These are phyloP conservation scores for Stegodyphus mimosarum DNA, from an alignment of 1,140 invertebrate species.

Conservation along the genomic window DNA sequence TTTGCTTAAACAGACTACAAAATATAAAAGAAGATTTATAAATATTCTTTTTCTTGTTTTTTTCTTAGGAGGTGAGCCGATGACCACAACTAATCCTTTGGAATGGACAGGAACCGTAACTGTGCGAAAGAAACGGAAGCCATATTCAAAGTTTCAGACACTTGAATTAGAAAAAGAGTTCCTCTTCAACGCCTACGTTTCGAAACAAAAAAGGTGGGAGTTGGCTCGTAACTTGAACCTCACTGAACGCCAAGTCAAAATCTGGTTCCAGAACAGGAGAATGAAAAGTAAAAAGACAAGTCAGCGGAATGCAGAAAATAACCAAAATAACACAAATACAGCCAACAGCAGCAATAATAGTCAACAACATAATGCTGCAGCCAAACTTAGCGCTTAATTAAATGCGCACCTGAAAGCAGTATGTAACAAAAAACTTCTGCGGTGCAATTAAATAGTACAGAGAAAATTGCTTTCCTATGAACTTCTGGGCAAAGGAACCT, in stretches of 20 bases:
- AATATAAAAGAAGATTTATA: neutral
- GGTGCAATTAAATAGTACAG: neutral
- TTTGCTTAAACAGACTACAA: too few relatives aligned
- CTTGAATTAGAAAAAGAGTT: conserved; percentile 97
- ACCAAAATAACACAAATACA: conserved; percentile 79
- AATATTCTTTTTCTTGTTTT: neutral
- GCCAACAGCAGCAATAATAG: conserved; percentile 66
- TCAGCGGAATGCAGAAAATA: conserved; percentile 79
- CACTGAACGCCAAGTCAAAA: conserved; percentile 94
- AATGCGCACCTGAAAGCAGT: neutral
- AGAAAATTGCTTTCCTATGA: neutral
- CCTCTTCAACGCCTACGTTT: conserved; percentile 94
- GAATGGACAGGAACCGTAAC: conserved; percentile 89
- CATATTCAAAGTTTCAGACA: conserved; percentile 96
- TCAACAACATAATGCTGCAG: conserved; percentile 30
- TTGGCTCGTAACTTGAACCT: conserved; percentile 91
- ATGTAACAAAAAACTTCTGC: neutral
- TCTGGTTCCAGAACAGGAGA: conserved; percentile 96
- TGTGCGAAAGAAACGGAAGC: conserved; percentile 95
- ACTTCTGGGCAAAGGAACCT: neutral
- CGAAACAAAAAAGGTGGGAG: conserved; percentile 97
- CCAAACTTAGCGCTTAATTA: conserved; percentile 39
- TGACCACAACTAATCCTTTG: conserved; percentile 77
- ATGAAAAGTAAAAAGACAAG: conserved; percentile 99
- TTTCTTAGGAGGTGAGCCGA: conserved; percentile 65